Evolutionary conservation across 2,113 vertebrate genomes (phyloP).

Genomic region (Pseudopipra pipra): DNA sequence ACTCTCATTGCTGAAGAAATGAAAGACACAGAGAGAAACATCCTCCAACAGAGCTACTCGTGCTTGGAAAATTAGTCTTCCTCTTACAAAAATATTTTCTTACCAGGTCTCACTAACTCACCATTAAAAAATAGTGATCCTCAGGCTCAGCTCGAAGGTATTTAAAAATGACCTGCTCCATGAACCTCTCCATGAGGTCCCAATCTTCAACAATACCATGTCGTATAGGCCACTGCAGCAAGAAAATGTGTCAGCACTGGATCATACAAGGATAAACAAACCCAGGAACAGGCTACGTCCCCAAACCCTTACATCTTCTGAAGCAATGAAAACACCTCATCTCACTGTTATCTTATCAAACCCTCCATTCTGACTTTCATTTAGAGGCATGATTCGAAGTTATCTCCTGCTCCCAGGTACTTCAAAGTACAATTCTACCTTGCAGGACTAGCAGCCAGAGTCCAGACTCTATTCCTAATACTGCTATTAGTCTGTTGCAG

Average conservation of each 20-base stretch:
- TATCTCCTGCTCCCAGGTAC: neutral
- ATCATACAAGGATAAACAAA: neutral
- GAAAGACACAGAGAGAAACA: neutral
- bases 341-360: neutral
- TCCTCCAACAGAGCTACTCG: neutral
- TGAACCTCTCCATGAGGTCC: conserved; percentile 90
- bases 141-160: conserved; percentile 88
- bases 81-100: neutral
- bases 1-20: neutral
- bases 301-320: neutral
- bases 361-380: neutral
- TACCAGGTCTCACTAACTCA: conserved; percentile 46
- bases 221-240: conserved; percentile 79
- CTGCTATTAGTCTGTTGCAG: neutral
- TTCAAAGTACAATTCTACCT: neutral
- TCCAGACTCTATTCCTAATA: neutral
- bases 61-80: neutral
- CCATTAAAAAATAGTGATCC: conserved; percentile 90
- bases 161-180: conserved; percentile 90
- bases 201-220: conserved; percentile 86
- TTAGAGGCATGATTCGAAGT: neutral
- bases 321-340: neutral
- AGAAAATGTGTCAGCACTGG: neutral
- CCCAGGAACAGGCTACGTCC: neutral
- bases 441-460: neutral